Base-by-base conservation (phyloP, 2,888 invertebrate species). In the Pharmacophagus antenor region DNA sequence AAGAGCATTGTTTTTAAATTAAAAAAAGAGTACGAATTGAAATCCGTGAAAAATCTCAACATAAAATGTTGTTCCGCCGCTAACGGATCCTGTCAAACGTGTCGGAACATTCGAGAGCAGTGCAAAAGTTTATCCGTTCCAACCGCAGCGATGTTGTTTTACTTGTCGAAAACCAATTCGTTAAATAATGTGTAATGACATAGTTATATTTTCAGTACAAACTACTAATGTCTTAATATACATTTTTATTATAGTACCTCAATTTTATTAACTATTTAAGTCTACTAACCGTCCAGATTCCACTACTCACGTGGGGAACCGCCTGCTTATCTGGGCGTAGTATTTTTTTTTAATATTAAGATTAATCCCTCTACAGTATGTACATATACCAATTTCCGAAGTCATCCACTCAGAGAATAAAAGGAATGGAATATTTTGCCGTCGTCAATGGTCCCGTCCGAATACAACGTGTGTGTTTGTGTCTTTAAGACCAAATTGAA, bases 41-140 rank as follows among this genome's bases (percentile, higher is more conserved):
- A 48, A 51, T 53, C 18, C 18, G 25, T 42, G 20, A 41, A n/a
- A 53, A 58, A 58, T 18, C 31, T 46, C 20, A 8, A 21, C 7
- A 10, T 17, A 53, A 46, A 48, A 47, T 48, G 27, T 58, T 53
- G 31, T 46, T 23, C 31, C 20, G 37, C 52, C 25, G 37, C 44
- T 18, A 52, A 44, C 58, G 46, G 31, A 53, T 37, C 18, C 47
- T 58, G 47, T 53, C 58, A 47, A 51, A 52, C 52, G 41, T 41
- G 49, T 41, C 27, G 23, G n/a, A 50, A 56, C 56, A 50, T 44
- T 37, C 12, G 48, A 22, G 18, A 8, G 18, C 10, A 23, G 41
- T 21, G 20, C n/a, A 20, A 58, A 58, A 47, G 23, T 48, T 58
- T 53, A 17, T 27, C 21, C 47, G 23, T 22, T 31, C 31, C 47